phyloP scores from a whole-genome alignment of 2,888 invertebrate genomes.

The Sesia apiformis region DNA sequence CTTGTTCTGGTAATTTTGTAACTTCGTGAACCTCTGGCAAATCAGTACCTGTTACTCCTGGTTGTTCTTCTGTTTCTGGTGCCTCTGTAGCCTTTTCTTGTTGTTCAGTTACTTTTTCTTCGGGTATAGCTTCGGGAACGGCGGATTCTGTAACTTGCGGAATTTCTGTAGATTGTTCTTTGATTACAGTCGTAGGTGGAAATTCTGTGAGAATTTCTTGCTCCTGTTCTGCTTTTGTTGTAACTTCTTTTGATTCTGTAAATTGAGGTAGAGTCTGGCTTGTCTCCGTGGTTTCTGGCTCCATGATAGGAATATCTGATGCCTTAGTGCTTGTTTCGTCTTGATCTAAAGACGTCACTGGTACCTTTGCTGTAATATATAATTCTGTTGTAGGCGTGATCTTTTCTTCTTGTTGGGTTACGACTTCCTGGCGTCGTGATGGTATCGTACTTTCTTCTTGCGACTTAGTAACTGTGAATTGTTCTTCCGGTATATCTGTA shows the following conservation, averaged over 20 bases:
- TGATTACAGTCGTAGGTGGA: neutral
- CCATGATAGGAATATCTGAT: neutral
- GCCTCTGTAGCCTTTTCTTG: slow-evolving; percentile 1
- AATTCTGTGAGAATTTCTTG: neutral
- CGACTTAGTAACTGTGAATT: neutral
- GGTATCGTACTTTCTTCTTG: neutral
- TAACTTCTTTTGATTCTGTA: slow-evolving; percentile 5
- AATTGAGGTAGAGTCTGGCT: neutral
- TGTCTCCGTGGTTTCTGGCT: neutral
- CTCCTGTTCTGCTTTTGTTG: slow-evolving; percentile 1
- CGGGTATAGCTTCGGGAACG: too few species aligned
- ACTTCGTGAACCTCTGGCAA: neutral
- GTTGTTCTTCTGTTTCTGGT: neutral
- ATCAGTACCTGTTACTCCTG: neutral
- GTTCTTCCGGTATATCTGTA: neutral
- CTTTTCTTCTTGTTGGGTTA: too few species aligned
- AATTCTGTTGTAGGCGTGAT: too few species aligned
- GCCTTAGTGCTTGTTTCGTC: neutral
- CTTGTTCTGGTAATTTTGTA: neutral
- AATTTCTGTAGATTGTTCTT: neutral
- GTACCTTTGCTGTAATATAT: too few species aligned
- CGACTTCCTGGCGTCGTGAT: neutral
- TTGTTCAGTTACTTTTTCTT: neutral
- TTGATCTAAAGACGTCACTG: neutral
- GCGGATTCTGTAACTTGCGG: neutral